Percentiles rank a stretch among this genome's conserved stretches.
These are phyloP conservation scores for Poecile montanus DNA, from an alignment of 2,797 vertebrate species.

Conservation along the genomic window DNA sequence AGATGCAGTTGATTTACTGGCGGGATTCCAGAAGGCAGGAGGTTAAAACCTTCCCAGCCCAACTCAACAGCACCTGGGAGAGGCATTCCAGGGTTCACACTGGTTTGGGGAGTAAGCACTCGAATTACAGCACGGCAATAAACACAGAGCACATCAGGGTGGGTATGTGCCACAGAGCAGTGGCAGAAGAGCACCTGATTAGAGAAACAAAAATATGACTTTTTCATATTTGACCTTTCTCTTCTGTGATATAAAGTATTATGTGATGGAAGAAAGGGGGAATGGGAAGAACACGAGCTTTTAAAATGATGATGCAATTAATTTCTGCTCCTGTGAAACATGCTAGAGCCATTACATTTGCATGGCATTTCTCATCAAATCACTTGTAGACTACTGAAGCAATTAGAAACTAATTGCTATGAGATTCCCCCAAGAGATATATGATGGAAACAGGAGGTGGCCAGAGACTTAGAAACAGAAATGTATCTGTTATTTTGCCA, in stretches of 20 bases:
- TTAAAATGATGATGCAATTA: not conserved
- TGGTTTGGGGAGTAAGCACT: not conserved
- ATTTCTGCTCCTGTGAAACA: conserved; percentile 25
- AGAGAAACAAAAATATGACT: not conserved
- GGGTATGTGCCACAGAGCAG: not conserved
- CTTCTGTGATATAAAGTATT: not conserved
- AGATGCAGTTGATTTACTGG: conserved; percentile 48
- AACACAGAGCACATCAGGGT: not conserved
- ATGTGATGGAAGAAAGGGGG: not conserved
- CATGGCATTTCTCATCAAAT: not conserved
- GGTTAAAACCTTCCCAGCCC: conserved; percentile 12
- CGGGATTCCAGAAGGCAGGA: conserved; percentile 28
- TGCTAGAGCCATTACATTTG: not conserved
- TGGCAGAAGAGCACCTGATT: not conserved
- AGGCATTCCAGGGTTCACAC: not conserved
- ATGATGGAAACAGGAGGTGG: not conserved
- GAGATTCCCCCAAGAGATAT: not conserved
- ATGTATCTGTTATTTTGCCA: not conserved
- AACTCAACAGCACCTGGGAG: conserved; percentile 31
- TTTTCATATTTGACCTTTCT: not conserved
- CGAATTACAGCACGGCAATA: not conserved
- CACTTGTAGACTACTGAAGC: conserved; percentile 10
- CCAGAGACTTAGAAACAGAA: not conserved
- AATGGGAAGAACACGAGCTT: not conserved
- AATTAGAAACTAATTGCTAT: conserved; percentile 47